Evolutionary conservation across 2,797 vertebrate genomes (phyloP).

Genomic region (Numenius phaeopus): DNA sequence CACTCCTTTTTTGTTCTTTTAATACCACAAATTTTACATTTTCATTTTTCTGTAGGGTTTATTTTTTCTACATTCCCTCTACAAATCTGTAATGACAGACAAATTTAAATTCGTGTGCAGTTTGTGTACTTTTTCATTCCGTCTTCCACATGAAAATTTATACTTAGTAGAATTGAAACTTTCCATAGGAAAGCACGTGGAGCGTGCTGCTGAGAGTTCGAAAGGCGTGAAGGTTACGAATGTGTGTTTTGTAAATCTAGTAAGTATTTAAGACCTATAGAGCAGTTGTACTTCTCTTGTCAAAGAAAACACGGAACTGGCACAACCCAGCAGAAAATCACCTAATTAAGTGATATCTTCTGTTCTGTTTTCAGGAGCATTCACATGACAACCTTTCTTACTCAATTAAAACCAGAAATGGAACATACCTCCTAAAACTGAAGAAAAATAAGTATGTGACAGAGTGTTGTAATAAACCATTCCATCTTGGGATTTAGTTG

Average conservation of each 20-base stretch:
- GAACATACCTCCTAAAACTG: constrained; percentile 69
- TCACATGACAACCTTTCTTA: constrained; percentile 66
- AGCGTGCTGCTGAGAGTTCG: neutral
- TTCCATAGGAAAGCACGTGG: neutral
- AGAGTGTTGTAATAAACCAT: neutral
- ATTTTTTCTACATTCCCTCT: neutral
- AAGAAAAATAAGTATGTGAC: constrained; percentile 75
- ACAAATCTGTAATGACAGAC: neutral
- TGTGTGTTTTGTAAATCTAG: neutral
- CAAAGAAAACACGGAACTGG: neutral
- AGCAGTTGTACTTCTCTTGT: neutral
- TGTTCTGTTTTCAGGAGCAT: constrained; percentile 63
- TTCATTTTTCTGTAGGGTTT: neutral
- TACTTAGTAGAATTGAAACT: neutral
- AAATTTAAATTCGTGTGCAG: neutral
- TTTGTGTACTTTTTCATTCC: neutral
- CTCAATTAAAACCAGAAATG: constrained; percentile 68
- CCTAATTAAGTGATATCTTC: neutral
- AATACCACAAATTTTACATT: neutral
- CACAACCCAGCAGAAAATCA: neutral
- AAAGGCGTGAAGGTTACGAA: neutral
- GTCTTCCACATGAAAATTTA: neutral
- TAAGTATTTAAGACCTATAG: neutral
- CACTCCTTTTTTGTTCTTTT: neutral
- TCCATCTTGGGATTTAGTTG: neutral